These are phyloP conservation scores for Periparus ater DNA, from an alignment of 2,797 vertebrate genomes.

Conservation along the genomic window DNA sequence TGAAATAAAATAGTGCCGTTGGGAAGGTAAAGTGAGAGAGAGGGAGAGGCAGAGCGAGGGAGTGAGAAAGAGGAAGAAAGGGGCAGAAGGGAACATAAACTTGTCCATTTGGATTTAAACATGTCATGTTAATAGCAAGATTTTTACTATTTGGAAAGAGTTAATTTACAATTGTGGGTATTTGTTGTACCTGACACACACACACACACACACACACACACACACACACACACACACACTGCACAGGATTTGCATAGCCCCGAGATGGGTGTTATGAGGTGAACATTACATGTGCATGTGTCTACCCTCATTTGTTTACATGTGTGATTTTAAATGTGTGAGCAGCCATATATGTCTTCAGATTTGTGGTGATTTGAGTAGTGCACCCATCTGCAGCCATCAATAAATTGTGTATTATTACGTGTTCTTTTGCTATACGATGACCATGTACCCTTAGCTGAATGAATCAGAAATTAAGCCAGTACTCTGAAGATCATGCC, in stretches of 20 bases:
- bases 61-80: conserved; percentile 44
- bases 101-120: conserved; percentile 37
- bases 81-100: conserved; percentile 46
- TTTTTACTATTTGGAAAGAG: conserved; percentile 32
- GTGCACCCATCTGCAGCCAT: not conserved
- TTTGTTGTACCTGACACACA: conserved; percentile 7
- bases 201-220: not conserved
- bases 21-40: conserved; percentile 75
- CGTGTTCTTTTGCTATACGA: not conserved
- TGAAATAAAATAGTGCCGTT: conserved; percentile 78
- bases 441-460: not conserved
- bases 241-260: not conserved
- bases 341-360: not conserved
- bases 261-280: not conserved
- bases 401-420: not conserved
- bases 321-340: not conserved
- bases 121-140: not conserved
- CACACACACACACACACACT: not conserved
- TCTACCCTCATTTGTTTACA: conserved; percentile 16
- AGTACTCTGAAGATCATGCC: not conserved
- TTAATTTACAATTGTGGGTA: not conserved
- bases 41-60: conserved; percentile 25
- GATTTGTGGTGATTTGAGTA: not conserved
- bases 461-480: conserved; percentile 13
- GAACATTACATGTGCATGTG: not conserved